phyloP scores from a whole-genome alignment of 1,140 invertebrate species.

The Maconellicoccus hirsutus region DNA sequence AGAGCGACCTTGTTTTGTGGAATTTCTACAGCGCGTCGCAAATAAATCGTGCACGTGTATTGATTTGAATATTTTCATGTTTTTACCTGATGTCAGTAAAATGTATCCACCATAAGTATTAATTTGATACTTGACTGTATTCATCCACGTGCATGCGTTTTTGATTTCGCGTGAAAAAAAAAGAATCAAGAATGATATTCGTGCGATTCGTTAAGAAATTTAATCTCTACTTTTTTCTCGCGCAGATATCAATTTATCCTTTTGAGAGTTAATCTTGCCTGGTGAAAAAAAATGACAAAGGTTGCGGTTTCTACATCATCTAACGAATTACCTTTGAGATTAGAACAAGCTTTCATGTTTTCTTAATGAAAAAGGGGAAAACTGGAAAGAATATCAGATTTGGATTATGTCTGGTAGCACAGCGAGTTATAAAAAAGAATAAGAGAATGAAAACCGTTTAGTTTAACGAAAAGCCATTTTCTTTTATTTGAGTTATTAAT shows the following conservation, averaged over 20 bases:
- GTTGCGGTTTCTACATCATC: background rate
- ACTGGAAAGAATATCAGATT: background rate
- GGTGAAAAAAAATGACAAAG: background rate
- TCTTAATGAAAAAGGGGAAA: background rate
- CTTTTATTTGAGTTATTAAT: slow-evolving; percentile 1
- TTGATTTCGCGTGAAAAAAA: too few species aligned
- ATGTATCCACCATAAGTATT: too few species aligned
- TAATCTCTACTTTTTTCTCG: background rate
- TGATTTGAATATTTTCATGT: too few species aligned
- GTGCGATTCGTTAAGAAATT: background rate
- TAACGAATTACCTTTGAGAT: background rate
- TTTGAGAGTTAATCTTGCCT: background rate
- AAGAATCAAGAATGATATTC: too few species aligned
- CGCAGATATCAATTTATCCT: background rate
- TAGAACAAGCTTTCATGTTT: slow-evolving; percentile 5
- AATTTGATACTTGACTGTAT: too few species aligned
- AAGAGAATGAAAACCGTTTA: background rate
- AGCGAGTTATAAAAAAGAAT: background rate
- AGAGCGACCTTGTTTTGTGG: too few species aligned
- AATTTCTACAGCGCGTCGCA: too few species aligned
- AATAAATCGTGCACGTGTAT: too few species aligned
- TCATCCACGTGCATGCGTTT: too few species aligned
- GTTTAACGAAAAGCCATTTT: background rate
- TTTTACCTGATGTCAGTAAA: too few species aligned
- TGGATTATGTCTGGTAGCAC: background rate